Evolutionary conservation across 1,140 invertebrate genomes (phyloP), one percentile per base, ranked within the genome.

Genomic region (Solenopsis fugax): DNA sequence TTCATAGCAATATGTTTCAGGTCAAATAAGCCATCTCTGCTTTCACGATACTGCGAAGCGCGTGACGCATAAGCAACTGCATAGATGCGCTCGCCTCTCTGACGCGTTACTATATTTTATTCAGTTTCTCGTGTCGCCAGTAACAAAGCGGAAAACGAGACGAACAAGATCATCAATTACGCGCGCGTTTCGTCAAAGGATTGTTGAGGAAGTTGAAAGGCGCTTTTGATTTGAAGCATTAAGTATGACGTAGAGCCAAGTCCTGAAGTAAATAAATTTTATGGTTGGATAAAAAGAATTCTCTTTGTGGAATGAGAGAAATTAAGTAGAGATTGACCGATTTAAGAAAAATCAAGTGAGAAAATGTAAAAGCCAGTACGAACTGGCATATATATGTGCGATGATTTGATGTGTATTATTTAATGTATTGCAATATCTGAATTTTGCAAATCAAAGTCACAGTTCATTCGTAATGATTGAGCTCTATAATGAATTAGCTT

Each of bases 81-180:
- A 71, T 52, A 13, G 5, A 45, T 18, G n/a, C 41, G 7, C 1
- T 4, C 12, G 24, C n/a, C 18, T 82, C 18, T 73, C 29, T 56
- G 37, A 4, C 24, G 41, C 16, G 21, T 73, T 82, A 21, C 2
- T 48, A 48, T 89, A 75, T 88, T 89, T 88, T 77, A 71, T 88
- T 88, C 67, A 88, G 67, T 86, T 13, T 1, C 3, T 48, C 29
- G 24, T 56, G 52, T 75, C 45, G 52, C 18, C 7, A 45, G 58
- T 58, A 75, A 67, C 54, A 73, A 72, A 80, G 34, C 41, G 58
- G 58, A 45, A 60, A 85, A 86, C 52, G 34, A 77, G 24, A 75
- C 34, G 52, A 84, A 69, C 65, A 64, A 72, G 64, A 73, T 73
- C 37, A 48, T 80, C 29, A 58, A 37, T 82, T 82, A 34, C 54